Conservation (phyloP, 1,140 invertebrate species). For the Hylaeus anthracinus region DNA sequence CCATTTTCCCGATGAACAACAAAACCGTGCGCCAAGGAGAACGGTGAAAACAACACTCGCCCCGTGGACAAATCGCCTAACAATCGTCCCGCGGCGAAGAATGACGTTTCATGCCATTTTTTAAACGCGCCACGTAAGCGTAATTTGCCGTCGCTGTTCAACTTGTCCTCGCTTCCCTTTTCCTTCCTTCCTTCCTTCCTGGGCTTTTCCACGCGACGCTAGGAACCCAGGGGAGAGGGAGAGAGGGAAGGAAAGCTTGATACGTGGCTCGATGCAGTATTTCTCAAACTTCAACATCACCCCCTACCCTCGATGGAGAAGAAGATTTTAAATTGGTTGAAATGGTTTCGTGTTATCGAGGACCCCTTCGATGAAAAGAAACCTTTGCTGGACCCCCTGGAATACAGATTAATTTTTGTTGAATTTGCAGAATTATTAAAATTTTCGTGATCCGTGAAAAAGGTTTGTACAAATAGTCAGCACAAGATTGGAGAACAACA, state of each 20-base stretch:
- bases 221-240: neutral
- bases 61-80: neutral
- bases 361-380: too few relatives aligned
- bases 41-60: neutral
- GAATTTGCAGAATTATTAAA: too few relatives aligned
- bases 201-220: conserved; percentile 27
- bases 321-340: too few relatives aligned
- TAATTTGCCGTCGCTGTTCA: neutral
- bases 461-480: too few relatives aligned
- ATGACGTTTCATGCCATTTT: neutral
- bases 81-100: conserved; percentile 13
- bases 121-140: conserved; percentile 9
- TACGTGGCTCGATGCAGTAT: conserved; percentile 59
- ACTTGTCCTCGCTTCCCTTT: neutral
- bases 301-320: too few relatives aligned
- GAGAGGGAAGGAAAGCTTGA: conserved; percentile 57
- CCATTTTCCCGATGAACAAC: conserved; percentile 1
- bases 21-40: conserved; percentile 9
- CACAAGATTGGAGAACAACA: too few relatives aligned
- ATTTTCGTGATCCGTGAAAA: too few relatives aligned
- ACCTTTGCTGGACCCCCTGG: too few relatives aligned
- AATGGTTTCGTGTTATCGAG: too few relatives aligned
- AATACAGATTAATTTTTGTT: too few relatives aligned
- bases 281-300: too few relatives aligned
- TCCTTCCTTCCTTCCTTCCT: conserved; percentile 54